Conservation (phyloP, 1,140 invertebrate species). For the Gerris buenoi region DNA sequence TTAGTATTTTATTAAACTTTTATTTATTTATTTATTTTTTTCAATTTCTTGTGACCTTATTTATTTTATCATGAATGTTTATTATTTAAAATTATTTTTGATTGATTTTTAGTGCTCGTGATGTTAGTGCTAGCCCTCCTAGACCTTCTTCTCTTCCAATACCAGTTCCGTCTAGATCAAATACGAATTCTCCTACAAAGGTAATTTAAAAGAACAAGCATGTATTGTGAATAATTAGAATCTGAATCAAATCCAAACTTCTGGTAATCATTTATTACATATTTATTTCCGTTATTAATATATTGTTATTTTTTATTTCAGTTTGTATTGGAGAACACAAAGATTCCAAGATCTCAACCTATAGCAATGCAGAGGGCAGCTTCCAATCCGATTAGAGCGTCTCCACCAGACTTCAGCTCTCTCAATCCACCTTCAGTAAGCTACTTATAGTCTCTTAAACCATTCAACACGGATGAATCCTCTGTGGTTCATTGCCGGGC, state of each 20-base stretch:
- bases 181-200: slow-evolving; percentile 9
- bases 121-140: slow-evolving; percentile 38
- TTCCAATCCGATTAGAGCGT: slow-evolving; percentile 28
- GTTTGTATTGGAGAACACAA: not conserved
- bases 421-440: slow-evolving; percentile 73
- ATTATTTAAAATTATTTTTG: no score
- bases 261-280: no score
- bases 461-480: no score
- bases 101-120: slow-evolving; percentile 12
- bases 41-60: not conserved
- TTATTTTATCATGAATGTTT: not conserved
- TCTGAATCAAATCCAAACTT: no score
- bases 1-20: slow-evolving; percentile 15
- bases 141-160: slow-evolving; percentile 53
- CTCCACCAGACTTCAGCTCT: slow-evolving; percentile 60
- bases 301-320: not conserved
- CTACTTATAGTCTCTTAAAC: no score
- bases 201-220: no score
- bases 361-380: slow-evolving; percentile 49
- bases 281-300: no score
- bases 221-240: no score
- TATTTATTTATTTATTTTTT: not conserved
- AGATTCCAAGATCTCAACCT: slow-evolving; percentile 63
- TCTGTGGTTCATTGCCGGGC: no score
- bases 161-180: slow-evolving; percentile 47